Evolutionary conservation across 2,113 vertebrate species (phyloP), one percentile per base, ranked within the genome.

Genomic region (Podilymbus podiceps): DNA sequence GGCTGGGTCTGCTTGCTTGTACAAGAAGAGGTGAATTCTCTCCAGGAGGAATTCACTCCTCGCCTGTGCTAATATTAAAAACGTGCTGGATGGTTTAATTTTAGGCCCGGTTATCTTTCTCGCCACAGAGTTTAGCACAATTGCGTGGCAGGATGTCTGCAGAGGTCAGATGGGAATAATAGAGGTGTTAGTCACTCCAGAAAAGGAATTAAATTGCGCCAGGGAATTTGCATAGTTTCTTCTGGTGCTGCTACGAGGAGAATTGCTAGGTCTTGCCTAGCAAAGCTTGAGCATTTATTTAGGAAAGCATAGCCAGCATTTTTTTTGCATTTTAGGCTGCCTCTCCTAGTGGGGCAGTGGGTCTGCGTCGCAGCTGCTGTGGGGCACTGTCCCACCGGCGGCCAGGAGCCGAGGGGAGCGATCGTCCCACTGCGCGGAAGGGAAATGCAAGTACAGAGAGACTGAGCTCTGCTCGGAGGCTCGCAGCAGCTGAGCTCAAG

Each of bases 91-190:
- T 52, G 52, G 50, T 91, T 97, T 95, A 89, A 89, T 95, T 93
- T 96, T 89, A 91, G 80, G 33, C 58, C 19, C 0, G 0, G 66
- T 95, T 96, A 95, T 94, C 93, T 93, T 87, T 72, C 91, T 92
- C 0, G 0, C 47, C 1, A 0, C 84, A 88, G 69, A 74, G 38
- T 91, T 53, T 85, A 72, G 87, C 81, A 89, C 84, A 75, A 64
- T 92, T 92, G 87, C 12, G 5, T 92, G 84, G 94, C 87, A 92
- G 91, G 91, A 85, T 95, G 91, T 95, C 94, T 96, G 91, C 77
- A 62, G 93, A 19, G 35, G 80, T 93, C 91, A 92, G 87, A 92
- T 89, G 90, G 94, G 94, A 95, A 81, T 93, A 93, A 81, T 1
- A 44, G 93, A 83, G 91, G 83, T 78, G 91, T 93, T 92, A 56